Evolutionary conservation across 2,888 invertebrate genomes (phyloP), one percentile per base, ranked within the genome.

Genomic region (Ophraella communa): DNA sequence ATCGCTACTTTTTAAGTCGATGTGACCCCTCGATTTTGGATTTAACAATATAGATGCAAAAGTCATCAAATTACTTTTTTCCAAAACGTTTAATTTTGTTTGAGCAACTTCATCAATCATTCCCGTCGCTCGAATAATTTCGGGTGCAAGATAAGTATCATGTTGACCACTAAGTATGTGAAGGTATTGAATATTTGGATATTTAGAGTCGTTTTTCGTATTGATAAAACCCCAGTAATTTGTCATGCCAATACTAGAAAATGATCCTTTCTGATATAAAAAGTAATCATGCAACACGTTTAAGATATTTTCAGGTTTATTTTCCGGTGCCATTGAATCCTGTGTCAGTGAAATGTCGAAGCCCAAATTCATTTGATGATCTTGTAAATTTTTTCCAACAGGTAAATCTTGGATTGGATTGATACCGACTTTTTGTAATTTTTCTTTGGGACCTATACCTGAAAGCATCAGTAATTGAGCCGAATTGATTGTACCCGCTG

Each of bases 381-480:
- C 87, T 70, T 87, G 85, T 7, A 87, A 79, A 72, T 87, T 87
- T 21, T 81, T 74, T 1, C 87, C 87, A 0, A 88, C 87, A 69
- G 83, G 81, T 18, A 85, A 73, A 74, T 86, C 81, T 33, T 66
- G 78, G 2, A 86, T 68, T 0, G 82, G 76, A 0, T 82, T 75
- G 56, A 87, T 84, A 0, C 81, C 79, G 64, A 84, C 71, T 33
- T 82, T 76, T 3, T 80, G 72, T 68, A 89, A 81, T 60, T 85
- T 82, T 0, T 85, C 76, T 52, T 77, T 78, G 0, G 87, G 87
- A 0, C 87, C 88, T 7, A 90, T 83, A 1, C 91, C 91, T 0
- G 89, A 90, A 10, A 91, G 78, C 87, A 91, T 86, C 47, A 92
- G 80, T 4, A 92, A 73, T 74, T 91, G 89, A 0, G 91, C 89